Conservation (phyloP, 1,140 invertebrate genomes). For the Asbolus verrucosus region DNA sequence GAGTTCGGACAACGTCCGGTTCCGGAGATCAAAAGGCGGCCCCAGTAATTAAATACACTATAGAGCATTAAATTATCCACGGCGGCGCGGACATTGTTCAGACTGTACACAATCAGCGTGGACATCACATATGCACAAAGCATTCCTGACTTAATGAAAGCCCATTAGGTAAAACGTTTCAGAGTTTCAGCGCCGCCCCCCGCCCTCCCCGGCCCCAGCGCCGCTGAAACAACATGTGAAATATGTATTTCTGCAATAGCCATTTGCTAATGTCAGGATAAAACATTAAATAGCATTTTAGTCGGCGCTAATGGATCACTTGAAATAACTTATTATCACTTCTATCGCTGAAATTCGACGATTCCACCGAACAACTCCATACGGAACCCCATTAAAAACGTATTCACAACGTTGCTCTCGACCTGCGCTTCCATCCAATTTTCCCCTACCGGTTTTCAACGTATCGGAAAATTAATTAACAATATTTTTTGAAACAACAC, state of each 20-base stretch:
- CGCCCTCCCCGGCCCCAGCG: conserved; percentile 5
- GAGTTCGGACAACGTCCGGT: conserved; percentile 61
- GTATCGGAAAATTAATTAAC: conserved; percentile 11
- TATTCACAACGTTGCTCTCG: conserved; percentile 21
- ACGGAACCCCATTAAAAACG: conserved; percentile 45
- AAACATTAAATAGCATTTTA: conserved; percentile 53
- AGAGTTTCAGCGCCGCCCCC: conserved; percentile 50
- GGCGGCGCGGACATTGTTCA: conserved; percentile 58
- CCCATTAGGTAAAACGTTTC: conserved; percentile 64
- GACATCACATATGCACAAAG: conserved; percentile 64
- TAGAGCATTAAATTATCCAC: conserved; percentile 63
- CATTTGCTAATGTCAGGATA: conserved; percentile 51
- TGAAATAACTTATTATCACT: conserved; percentile 54
- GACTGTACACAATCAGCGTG: conserved; percentile 64
- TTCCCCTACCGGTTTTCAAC: background rate
- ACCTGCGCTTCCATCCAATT: conserved; percentile 18
- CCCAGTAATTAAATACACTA: conserved; percentile 64
- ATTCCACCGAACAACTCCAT: conserved; percentile 41
- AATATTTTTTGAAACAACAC: conserved; percentile 18
- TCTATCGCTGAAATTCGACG: conserved; percentile 49
- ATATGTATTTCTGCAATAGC: conserved; percentile 51
- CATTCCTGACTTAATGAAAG: conserved; percentile 64
- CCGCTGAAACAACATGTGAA: conserved; percentile 48
- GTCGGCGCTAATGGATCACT: conserved; percentile 51
- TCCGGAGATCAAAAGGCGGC: conserved; percentile 62